Evolutionary conservation across 2,797 vertebrate species (phyloP).

Genomic region (Gallinago solitaria): DNA sequence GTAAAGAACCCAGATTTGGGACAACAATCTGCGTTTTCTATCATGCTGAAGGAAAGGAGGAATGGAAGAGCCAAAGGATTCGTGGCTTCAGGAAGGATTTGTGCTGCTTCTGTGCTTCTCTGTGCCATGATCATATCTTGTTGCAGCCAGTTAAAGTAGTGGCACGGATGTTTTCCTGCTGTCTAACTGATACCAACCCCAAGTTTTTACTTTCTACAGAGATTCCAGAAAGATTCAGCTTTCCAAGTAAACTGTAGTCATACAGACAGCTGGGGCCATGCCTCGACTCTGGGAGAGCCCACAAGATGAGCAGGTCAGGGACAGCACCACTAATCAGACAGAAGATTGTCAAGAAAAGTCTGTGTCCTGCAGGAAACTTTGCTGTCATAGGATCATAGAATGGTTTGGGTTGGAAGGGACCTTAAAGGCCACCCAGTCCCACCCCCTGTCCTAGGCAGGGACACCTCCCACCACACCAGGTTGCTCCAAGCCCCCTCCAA

Average conservation of each 20-base stretch:
- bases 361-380: not conserved
- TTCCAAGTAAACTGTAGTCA: not conserved
- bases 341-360: not conserved
- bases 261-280: not conserved
- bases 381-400: not conserved
- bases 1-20: not conserved
- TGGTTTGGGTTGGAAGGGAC: no score
- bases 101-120: not conserved
- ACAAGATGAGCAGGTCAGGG: not conserved
- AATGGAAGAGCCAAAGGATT: not conserved
- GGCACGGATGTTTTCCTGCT: not conserved
- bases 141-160: not conserved
- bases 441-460: no score
- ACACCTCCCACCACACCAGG: no score
- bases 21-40: not conserved
- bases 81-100: rapidly evolving
- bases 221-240: not conserved
- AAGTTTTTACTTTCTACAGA: not conserved
- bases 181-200: not conserved
- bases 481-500: no score
- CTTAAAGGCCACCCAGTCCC: no score
- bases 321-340: not conserved
- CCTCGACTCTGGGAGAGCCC: not conserved
- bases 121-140: rapidly evolving
- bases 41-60: not conserved